A percentile compares a stretch with the other conserved stretches of the same genome.
Evolutionary conservation across 2,888 invertebrate genomes (phyloP).

Genomic region (Sarcophaga carnaria): DNA sequence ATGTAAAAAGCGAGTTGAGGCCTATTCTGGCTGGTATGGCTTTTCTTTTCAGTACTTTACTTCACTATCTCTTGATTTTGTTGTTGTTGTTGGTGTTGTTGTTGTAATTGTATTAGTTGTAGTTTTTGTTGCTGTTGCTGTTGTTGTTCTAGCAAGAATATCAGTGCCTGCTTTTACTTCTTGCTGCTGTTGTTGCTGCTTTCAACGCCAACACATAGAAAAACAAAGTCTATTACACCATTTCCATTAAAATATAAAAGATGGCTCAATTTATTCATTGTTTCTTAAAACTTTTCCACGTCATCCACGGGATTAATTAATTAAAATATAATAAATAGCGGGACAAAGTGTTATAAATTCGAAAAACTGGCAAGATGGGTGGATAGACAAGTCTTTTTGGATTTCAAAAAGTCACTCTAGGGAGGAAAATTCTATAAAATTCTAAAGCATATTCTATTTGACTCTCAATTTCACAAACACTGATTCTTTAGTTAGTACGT

Average conservation of each 20-base stretch:
- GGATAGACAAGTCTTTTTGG: too few relatives aligned
- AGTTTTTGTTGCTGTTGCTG: slow-evolving; percentile 56
- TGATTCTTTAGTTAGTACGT: too few relatives aligned
- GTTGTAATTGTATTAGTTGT: background rate
- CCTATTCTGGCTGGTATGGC: slow-evolving; percentile 70
- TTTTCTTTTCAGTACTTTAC: slow-evolving; percentile 57
- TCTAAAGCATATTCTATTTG: too few relatives aligned
- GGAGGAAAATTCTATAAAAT: too few relatives aligned
- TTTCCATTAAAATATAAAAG: slow-evolving; percentile 7
- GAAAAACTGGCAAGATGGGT: too few relatives aligned
- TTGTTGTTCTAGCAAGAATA: slow-evolving; percentile 53
- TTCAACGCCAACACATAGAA: slow-evolving; percentile 66
- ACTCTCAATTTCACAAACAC: too few relatives aligned
- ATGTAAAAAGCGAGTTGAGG: slow-evolving; percentile 65
- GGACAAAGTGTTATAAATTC: too few relatives aligned
- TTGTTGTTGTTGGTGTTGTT: slow-evolving; percentile 40
- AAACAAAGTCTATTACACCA: slow-evolving; percentile 64
- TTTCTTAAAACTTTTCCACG: background rate
- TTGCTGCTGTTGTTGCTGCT: slow-evolving; percentile 61
- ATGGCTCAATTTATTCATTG: background rate
- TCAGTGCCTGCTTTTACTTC: slow-evolving; percentile 53
- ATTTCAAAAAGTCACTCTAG: too few relatives aligned
- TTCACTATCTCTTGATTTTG: slow-evolving; percentile 32
- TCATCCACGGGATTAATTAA: too few relatives aligned
- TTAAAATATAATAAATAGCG: too few relatives aligned